A percentile compares a stretch with the other conserved stretches of the same genome.
Evolutionary conservation across 2,888 invertebrate species (phyloP).

Genomic region (Mythimna pallens): DNA sequence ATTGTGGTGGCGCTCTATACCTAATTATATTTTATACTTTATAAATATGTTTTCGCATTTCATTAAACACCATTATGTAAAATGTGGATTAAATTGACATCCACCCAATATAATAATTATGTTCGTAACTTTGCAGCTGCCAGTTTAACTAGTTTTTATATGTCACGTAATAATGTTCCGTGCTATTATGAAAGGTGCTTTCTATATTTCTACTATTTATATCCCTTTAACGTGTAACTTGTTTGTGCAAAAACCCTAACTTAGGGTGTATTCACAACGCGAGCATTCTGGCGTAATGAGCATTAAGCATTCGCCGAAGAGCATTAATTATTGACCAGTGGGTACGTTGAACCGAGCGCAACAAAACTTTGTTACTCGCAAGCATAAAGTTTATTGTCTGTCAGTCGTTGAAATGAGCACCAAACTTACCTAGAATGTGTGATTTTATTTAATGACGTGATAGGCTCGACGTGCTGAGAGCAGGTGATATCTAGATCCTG

Average conservation of each 20-base stretch:
- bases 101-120: slow-evolving; percentile 14
- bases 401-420: not conserved
- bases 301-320: not conserved
- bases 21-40: too few species aligned
- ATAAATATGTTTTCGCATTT: not conserved
- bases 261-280: slow-evolving; percentile 1
- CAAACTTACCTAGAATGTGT: not conserved
- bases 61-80: slow-evolving; percentile 1
- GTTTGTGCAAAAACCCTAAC: slow-evolving; percentile 29
- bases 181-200: slow-evolving; percentile 3
- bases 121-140: slow-evolving; percentile 28
- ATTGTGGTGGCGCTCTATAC: too few species aligned
- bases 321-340: not conserved
- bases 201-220: slow-evolving; percentile 6
- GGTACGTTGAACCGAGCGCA: not conserved
- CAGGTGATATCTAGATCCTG: too few species aligned
- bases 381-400: not conserved
- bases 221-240: slow-evolving; percentile 17
- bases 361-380: not conserved
- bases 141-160: slow-evolving; percentile 14
- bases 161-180: not conserved
- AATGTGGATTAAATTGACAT: slow-evolving; percentile 16
- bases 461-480: too few species aligned
- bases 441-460: too few species aligned
- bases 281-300: not conserved